Percentiles rank a stretch among this genome's conserved stretches.
Evolutionary conservation across 1,140 invertebrate species (phyloP).

Genomic region (Bombus superbus): DNA sequence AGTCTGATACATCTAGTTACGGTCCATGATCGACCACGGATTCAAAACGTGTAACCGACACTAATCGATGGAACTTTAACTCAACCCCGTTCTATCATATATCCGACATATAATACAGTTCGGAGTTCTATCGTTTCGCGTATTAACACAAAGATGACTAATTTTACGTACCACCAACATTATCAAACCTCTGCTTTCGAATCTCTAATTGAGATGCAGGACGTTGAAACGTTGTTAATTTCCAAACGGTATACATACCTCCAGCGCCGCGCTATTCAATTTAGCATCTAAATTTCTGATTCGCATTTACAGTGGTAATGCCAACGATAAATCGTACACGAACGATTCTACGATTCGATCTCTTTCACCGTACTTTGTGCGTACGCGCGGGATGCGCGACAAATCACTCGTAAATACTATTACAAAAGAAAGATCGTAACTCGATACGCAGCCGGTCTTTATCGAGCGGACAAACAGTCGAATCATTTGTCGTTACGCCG

Average conservation of each 20-base stretch:
- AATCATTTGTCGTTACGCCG: slow-evolving; percentile 34
- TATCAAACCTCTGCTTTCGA: no score
- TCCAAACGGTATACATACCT: neutral
- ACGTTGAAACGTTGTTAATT: neutral
- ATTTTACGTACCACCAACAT: neutral
- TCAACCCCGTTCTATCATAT: neutral
- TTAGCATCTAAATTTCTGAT: neutral
- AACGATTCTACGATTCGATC: neutral
- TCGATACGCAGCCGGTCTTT: neutral
- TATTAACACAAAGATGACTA: neutral
- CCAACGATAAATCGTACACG: neutral
- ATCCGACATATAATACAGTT: neutral
- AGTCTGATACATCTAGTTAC: slow-evolving; percentile 42
- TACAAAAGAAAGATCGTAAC: neutral
- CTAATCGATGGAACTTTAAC: neutral
- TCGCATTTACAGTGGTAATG: neutral
- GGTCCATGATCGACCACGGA: neutral
- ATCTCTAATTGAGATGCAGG: no score
- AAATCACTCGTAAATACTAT: neutral
- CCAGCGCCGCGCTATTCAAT: neutral
- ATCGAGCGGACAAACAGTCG: neutral
- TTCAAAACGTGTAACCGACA: neutral
- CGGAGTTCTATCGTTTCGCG: neutral
- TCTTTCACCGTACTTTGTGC: neutral
- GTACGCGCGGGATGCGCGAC: neutral